Evolutionary conservation across 2,113 vertebrate genomes (phyloP), one percentile per base, ranked within the genome.

Genomic region (Dasyprocta punctata): DNA sequence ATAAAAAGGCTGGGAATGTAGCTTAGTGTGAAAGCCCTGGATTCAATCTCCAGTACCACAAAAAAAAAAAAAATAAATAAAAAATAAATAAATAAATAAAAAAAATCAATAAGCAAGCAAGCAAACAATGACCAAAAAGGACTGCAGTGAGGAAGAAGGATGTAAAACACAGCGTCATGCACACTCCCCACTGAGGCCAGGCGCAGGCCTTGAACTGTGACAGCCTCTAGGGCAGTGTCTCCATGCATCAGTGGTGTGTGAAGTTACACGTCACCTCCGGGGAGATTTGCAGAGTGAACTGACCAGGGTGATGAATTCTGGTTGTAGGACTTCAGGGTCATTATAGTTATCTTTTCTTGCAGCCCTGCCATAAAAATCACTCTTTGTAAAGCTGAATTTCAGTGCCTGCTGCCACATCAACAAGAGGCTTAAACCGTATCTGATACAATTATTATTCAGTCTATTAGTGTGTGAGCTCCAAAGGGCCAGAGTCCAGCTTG

Each of bases 91-190:
- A 67, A 5, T 12, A 67, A 36, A 33, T 14, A n/a, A 19, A 14
- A 56, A 56, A 17, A 56, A 56, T 56, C 17, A 56, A 12, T 1
- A 58, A 69, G 7, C 36, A 69, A n/a, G 36, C 16, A 67, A n/a
- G 5, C 65, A 69, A 69, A 19, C 65, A 96, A 83, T 52, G 75
- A 16, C n/a, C 49, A n/a, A 92, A 67, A 84, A 41, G 69, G 3
- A 90, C 61, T 94, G 54, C 63, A 47, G 33, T 81, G 93, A 92
- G 95, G 56, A 84, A 94, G 95, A 92, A 14, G 83, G 7, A 49
- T 36, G 44, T 60, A 85, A 92, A 85, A 81, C 30, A 56, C 1
- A 7, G 36, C 38, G n/a, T 81, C 85, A 65, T 28, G 58, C 88
- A 94, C 56, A 89, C 9, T 61, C 54, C 24, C 38, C 36, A 36